Base-by-base conservation (phyloP, 2,113 vertebrate genomes). In the Merops nubicus region DNA sequence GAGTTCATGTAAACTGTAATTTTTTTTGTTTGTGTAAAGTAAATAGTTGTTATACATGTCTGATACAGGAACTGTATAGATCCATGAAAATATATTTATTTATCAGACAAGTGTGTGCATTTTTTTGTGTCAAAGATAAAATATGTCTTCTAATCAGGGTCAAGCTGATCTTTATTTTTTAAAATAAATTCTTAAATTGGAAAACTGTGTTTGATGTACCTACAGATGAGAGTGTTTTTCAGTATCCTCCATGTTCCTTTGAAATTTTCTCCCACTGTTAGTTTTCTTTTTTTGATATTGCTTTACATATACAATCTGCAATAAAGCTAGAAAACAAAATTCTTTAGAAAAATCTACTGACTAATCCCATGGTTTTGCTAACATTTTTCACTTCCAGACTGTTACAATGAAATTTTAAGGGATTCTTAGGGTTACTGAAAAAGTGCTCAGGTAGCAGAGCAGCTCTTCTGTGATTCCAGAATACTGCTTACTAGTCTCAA, bases 1-100 rank as follows among this genome's bases (percentile, higher is more conserved):
- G n/a, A 72, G 3, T n/a, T 72, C 8, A 65, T 8, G 4, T 10
- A 54, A 0, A 1, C 43, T 7, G n/a, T n/a, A n/a, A n/a, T n/a
- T n/a, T n/a, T n/a, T n/a, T n/a, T 2, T 63, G 2, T 72, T 17
- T 45, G 3, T 33, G 29, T 28, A 42, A 59, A 21, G 13, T 28
- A 42, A 90, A 87, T 50, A 50, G 5, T 7, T 83, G 22, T 54
- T 48, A 28, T 7, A 72, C 31, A 21, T 15, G 9, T 23, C 43
- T 53, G 15, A 42, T n/a, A 23, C 3, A 78, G 26, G 25, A 13
- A 42, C 6, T 47, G 1, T 53, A 15, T 53, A 25, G 14, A 42
- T 47, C 3, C 13, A 48, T 1, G 1, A 29, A 14, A 65, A 28
- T 9, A 15, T 4, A 64, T 16, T 38, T 60, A 25, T 51, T 76